Evolutionary conservation across 1,140 invertebrate genomes (phyloP), one percentile per base, ranked within the genome.

Genomic region (Penaeus japonicus): DNA sequence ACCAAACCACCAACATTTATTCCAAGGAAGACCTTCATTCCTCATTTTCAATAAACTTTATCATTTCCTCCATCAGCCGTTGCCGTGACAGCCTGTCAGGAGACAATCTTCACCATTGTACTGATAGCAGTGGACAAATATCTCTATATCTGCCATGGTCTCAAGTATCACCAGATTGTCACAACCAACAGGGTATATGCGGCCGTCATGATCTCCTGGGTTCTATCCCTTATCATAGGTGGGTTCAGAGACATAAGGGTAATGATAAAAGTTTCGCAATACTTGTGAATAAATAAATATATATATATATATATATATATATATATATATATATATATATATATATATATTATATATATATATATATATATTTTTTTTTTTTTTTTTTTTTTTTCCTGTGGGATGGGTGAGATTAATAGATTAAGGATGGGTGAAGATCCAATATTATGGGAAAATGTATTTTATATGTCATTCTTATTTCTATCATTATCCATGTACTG

Each of bases 71-170:
- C 47, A n/a, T 15, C 80, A 89, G 88, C 59, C 15, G 78, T 89
- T 30, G 75, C 83, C 22, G 88, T 89, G 77, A 89, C 88, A 2
- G 78, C 84, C 2, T 89, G 88, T 32, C 82, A 89, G 77, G 88
- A 89, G 83, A 89, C 88, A n/a, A 89, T 89, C n/a, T 89, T 84
- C 88, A 85, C 88, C 77, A 89, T 89, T 39, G 54, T 70, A 18
- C 62, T 89, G 12, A 89, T 89, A 1, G 83, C 88, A 1, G 83
- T 89, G 39, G 88, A 89, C 83, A 89, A 89, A 54, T 89, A 89
- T 62, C 47, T 89, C 0, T 89, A 85, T 32, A 89, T 89, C 77
- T 89, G 88, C 77, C 88, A 89, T 77, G 88, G 83, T 22, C 75
- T 89, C 0, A 53, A 65, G 18, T 89, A 89, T 35, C n/a, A 15